Evolutionary conservation across 2,888 invertebrate genomes (phyloP).

Genomic region (Epirrhoe tristata): DNA sequence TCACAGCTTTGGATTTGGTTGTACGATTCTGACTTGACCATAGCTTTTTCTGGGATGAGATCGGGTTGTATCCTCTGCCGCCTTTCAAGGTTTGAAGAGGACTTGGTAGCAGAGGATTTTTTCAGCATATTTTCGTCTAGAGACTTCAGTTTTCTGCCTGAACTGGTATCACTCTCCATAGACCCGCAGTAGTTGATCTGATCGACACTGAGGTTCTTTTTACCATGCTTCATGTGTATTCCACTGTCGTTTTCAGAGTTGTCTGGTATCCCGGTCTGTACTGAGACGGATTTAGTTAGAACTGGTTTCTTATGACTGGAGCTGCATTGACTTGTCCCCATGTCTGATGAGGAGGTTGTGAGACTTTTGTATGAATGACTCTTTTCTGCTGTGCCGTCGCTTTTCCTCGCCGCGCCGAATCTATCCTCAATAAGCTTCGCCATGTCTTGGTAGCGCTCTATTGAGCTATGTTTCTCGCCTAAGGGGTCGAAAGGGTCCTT

Average conservation of each 20-base stretch:
- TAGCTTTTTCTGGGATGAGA: conserved; percentile 80
- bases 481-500: conserved; percentile 86
- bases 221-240: conserved; percentile 78
- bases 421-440: conserved; percentile 89
- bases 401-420: conserved; percentile 83
- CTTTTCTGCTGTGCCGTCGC: conserved; percentile 79
- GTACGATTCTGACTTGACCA: conserved; percentile 80
- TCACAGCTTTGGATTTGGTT: conserved; percentile 84
- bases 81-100: conserved; percentile 78
- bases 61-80: conserved; percentile 83
- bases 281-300: conserved; percentile 81
- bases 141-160: conserved; percentile 79
- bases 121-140: conserved; percentile 81
- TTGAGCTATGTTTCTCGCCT: conserved; percentile 88
- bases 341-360: conserved; percentile 83
- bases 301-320: conserved; percentile 80
- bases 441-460: conserved; percentile 90
- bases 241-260: conserved; percentile 75
- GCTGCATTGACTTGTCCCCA: conserved; percentile 81
- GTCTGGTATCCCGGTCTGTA: conserved; percentile 82
- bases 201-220: conserved; percentile 81
- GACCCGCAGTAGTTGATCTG: conserved; percentile 83
- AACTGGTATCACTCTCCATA: conserved; percentile 81
- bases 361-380: conserved; percentile 82
- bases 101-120: conserved; percentile 77